Evolutionary conservation across 2,888 invertebrate genomes (phyloP), one percentile per base, ranked within the genome.

Genomic region (Aphrophora alni): DNA sequence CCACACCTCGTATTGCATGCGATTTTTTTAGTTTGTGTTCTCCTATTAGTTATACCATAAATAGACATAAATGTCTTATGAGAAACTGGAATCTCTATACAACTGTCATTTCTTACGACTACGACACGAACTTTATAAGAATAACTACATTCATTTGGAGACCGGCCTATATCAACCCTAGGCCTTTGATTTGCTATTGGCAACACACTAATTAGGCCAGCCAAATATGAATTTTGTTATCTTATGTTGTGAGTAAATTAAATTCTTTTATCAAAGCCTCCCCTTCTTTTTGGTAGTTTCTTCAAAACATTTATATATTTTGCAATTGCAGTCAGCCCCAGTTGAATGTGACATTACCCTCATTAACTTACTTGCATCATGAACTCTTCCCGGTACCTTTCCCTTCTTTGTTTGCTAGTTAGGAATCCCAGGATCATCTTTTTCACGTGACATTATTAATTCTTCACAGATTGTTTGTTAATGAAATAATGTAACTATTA

Each of bases 71-170:
- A 79, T 24, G 24, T 74, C 72, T 74, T 79, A 28, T 44, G 51
- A 79, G 74, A 79, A 59, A 79, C 74, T 21, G 78, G 78, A 7
- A 78, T 27, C 38, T 78, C 78, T 71, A 75, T 38, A 79, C 8
- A 33, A 33, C 33, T 25, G 33, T 68, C 74, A 44, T 75, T 25
- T 59, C 75, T 33, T 68, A 33, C 33, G 24, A 79, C 69, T 68
- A 33, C 33, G 24, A 79, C 69, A 71, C 74, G 25, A 24, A 74
- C 74, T 38, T 79, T 59, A 33, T 79, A 79, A 44, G 75, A 79
- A 38, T 79, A 79, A 73, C 26, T 27, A 51, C 73, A 72, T 51
- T 78, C 73, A 73, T 78, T 78, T 75, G 26, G 38, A 38, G 38
- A 24, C 44, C 27, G 26, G 27, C 68, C n/a, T 17, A 21, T 28